A percentile compares a stretch with the other conserved stretches of the same genome.
Conservation (phyloP, 1,140 invertebrate species). For the Apocrypta bakeri region DNA sequence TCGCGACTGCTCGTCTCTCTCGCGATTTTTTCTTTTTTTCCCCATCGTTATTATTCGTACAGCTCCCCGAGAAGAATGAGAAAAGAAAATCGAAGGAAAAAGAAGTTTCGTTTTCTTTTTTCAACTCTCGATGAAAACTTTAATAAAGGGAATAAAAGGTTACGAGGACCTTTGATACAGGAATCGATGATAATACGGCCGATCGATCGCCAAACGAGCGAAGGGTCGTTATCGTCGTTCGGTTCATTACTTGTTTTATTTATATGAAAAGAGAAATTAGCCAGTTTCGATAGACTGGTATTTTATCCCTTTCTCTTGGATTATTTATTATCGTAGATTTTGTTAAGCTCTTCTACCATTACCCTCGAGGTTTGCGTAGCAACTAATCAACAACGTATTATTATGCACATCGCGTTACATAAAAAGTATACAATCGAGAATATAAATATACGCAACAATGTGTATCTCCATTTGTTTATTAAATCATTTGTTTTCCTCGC, state of each 20-base stretch:
- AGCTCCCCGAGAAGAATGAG: no score
- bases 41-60: no score
- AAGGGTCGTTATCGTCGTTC: neutral
- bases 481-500: slow-evolving; percentile 40
- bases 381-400: slow-evolving; percentile 57
- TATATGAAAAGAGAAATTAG: neutral
- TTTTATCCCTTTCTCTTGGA: neutral
- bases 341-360: slow-evolving; percentile 45
- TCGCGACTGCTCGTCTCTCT: slow-evolving; percentile 11
- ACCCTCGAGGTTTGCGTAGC: slow-evolving; percentile 34
- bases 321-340: neutral
- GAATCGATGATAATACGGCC: no score
- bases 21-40: neutral
- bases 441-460: slow-evolving; percentile 58
- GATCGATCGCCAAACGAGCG: neutral
- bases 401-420: slow-evolving; percentile 47
- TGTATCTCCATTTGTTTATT: slow-evolving; percentile 28
- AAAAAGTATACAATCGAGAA: slow-evolving; percentile 52
- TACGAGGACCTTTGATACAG: neutral
- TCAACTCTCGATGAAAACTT: no score
- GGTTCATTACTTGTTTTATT: neutral
- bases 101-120: neutral
- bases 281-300: neutral
- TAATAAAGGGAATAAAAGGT: neutral
- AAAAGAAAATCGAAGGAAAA: neutral